Evolutionary conservation across 2,797 vertebrate species (phyloP).

Genomic region (Triplophysa yarkandensis): DNA sequence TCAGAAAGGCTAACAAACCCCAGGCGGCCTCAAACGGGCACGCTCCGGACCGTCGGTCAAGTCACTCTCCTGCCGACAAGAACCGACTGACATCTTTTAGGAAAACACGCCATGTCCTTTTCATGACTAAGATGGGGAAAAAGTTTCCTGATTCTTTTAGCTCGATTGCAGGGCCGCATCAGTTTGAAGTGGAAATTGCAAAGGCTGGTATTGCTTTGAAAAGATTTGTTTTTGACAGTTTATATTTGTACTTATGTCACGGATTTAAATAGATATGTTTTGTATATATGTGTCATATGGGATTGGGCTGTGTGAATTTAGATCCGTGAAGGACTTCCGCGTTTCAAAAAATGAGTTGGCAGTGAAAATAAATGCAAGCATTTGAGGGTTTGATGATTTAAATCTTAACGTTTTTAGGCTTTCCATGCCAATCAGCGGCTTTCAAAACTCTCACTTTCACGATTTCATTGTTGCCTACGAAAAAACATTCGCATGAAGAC

Average conservation of each 20-base stretch:
- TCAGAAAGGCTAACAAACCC: slow-evolving; percentile 38
- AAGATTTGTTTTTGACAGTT: background rate
- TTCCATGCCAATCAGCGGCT: slow-evolving; percentile 12
- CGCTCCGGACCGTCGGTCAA: background rate
- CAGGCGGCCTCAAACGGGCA: background rate
- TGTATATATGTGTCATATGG: slow-evolving; percentile 2
- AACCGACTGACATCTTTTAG: background rate
- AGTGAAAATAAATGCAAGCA: slow-evolving; percentile 29
- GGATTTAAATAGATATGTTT: slow-evolving; percentile 13
- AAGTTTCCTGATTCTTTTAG: background rate
- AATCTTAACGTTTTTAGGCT: slow-evolving; percentile 21
- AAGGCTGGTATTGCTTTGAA: background rate
- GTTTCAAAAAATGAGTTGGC: slow-evolving; percentile 6
- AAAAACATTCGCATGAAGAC: slow-evolving; percentile 45
- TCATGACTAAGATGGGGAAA: background rate
- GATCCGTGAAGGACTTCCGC: slow-evolving; percentile 18
- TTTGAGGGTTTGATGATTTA: slow-evolving; percentile 21
- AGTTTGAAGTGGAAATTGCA: background rate
- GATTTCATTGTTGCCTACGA: slow-evolving; percentile 11
- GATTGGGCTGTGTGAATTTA: slow-evolving; percentile 6
- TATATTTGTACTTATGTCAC: background rate
- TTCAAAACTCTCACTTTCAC: slow-evolving; percentile 49
- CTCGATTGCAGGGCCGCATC: background rate
- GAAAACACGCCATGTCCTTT: background rate
- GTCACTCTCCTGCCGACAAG: background rate